These are phyloP conservation scores for Pharmacophagus antenor DNA, from an alignment of 2,888 invertebrate genomes.

Conservation along the genomic window DNA sequence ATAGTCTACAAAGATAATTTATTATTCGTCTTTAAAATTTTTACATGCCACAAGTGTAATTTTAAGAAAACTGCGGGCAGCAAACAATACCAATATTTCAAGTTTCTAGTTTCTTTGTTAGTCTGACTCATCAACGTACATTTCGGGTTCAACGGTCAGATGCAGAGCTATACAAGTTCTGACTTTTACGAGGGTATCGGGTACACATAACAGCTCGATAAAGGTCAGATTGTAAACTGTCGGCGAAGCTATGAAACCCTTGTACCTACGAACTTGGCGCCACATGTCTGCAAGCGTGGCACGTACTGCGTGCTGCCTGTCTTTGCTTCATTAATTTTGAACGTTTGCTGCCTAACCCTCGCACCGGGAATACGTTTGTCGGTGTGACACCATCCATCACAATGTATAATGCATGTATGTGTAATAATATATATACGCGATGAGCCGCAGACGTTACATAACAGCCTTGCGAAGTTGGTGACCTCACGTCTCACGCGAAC, in stretches of 20 bases:
- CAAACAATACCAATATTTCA: slow-evolving; percentile 13
- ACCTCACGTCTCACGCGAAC: slow-evolving; percentile 47
- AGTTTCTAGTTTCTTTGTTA: slow-evolving; percentile 17
- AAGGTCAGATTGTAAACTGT: slow-evolving; percentile 10
- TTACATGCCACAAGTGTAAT: slow-evolving; percentile 3
- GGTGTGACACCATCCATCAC: background rate
- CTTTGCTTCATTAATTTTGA: slow-evolving; percentile 23
- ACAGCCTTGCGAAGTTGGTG: slow-evolving; percentile 36
- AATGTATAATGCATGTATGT: too few species aligned
- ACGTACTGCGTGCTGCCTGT: slow-evolving; percentile 22
- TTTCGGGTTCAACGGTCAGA: slow-evolving; percentile 1
- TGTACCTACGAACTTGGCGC: slow-evolving; percentile 14
- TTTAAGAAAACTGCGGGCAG: slow-evolving; percentile 8
- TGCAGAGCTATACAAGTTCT: background rate
- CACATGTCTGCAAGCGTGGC: slow-evolving; percentile 20
- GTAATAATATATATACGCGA: slow-evolving; percentile 14
- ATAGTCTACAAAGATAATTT: too few species aligned
- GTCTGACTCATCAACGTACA: slow-evolving; percentile 6
- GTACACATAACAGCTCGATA: background rate
- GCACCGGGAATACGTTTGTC: background rate
- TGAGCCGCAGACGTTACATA: slow-evolving; percentile 37
- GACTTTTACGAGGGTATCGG: background rate
- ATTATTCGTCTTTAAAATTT: too few species aligned
- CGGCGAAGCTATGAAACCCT: slow-evolving; percentile 14
- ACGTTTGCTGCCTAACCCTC: slow-evolving; percentile 3